These are phyloP conservation scores for Erebia epiphron DNA, from an alignment of 2,888 invertebrate species.

Conservation along the genomic window DNA sequence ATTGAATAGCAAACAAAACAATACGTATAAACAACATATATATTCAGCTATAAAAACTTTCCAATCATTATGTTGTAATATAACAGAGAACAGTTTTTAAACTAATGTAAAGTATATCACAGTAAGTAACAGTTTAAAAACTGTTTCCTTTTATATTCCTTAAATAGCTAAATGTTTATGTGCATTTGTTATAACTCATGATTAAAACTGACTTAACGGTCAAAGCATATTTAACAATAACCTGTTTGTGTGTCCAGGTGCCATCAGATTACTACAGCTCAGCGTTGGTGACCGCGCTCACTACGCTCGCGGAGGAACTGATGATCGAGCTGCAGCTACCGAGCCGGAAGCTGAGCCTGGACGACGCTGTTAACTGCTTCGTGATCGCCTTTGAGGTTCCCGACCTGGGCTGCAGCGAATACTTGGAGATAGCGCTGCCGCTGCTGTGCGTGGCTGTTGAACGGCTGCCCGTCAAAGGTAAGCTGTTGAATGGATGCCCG, in stretches of 20 bases:
- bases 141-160: too few species aligned
- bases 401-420: conserved; percentile 88
- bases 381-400: conserved; percentile 92
- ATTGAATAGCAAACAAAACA: too few species aligned
- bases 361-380: conserved; percentile 83
- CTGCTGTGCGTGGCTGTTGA: conserved; percentile 90
- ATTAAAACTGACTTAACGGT: too few species aligned
- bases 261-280: conserved; percentile 80
- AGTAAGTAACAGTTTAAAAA: too few species aligned
- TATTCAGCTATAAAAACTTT: too few species aligned
- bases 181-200: too few species aligned
- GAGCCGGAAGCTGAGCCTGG: conserved; percentile 67
- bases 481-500: conserved; percentile 88
- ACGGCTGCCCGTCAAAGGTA: conserved; percentile 84
- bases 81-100: too few species aligned
- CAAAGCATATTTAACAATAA: too few species aligned
- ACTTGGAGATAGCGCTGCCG: conserved; percentile 91
- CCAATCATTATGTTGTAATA: too few species aligned
- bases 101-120: too few species aligned
- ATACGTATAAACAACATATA: too few species aligned
- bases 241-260: conserved; percentile 52
- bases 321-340: conserved; percentile 86
- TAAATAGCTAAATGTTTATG: too few species aligned
- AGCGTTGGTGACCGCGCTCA: conserved; percentile 89
- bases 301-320: conserved; percentile 87